Conservation (phyloP, 2,113 vertebrate species). For the Malurus elegans region DNA sequence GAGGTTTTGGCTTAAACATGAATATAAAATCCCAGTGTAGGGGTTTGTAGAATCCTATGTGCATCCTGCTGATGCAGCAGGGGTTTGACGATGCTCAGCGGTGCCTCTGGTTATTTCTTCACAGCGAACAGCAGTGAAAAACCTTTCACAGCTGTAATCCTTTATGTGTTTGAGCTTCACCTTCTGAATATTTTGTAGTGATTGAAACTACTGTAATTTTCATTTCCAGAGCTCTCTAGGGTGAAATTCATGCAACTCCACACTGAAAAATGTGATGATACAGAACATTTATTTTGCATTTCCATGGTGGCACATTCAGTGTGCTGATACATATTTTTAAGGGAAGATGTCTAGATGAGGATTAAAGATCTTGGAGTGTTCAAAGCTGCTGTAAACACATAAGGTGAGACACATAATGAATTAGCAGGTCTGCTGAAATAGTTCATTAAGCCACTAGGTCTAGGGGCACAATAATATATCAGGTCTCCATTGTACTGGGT, state of each 20-base stretch:
- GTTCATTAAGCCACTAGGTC: background rate
- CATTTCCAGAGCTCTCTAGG: background rate
- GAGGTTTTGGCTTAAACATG: background rate
- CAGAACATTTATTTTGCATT: background rate
- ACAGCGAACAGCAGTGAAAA: background rate
- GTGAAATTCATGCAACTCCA: background rate
- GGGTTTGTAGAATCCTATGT: background rate
- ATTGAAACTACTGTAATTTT: background rate
- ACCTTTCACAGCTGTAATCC: background rate
- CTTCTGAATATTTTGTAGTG: background rate
- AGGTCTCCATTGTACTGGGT: background rate
- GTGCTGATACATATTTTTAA: background rate
- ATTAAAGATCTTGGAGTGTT: background rate
- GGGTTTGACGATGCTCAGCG: background rate
- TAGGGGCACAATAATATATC: background rate
- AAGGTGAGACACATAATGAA: background rate
- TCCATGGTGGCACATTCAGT: background rate
- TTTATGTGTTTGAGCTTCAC: background rate
- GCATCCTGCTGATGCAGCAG: background rate
- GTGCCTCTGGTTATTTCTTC: background rate
- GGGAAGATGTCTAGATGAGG: background rate
- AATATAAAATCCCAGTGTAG: background rate
- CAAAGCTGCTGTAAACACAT: background rate
- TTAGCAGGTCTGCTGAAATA: background rate
- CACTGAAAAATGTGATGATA: accelerated